Evolutionary conservation across 30 jellyfish, hydroid and myxozoan species (phyloP).

Genomic region (Catostylus mosaicus): DNA sequence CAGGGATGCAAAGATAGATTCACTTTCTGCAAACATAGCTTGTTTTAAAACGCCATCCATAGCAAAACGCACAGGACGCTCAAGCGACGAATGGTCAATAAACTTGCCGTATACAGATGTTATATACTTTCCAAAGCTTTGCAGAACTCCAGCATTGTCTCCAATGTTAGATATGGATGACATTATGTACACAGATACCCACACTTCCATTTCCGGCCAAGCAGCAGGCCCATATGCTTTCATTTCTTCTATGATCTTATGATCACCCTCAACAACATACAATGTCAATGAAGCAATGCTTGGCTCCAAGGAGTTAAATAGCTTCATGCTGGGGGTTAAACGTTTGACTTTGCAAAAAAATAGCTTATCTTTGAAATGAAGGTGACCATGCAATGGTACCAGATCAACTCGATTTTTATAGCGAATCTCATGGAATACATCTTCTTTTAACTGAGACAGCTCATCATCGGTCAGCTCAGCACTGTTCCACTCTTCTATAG

Average conservation of each 20-base stretch:
- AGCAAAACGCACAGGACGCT: not conserved
- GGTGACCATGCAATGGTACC: conserved; percentile 29
- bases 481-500: conserved; percentile 13
- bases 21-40: not conserved
- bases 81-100: not conserved
- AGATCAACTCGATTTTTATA: conserved; percentile 23
- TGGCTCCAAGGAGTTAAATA: not conserved
- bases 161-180: not conserved
- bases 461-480: conserved; percentile 26
- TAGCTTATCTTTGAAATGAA: conserved; percentile 28
- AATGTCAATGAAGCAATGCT: not conserved
- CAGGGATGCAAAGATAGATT: not conserved
- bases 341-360: conserved; percentile 12
- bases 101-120: not conserved
- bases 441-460: not conserved
- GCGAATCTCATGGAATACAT: not conserved
- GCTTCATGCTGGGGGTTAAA: not conserved
- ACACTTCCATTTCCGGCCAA: not conserved
- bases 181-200: not conserved
- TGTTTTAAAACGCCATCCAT: not conserved
- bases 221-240: not conserved
- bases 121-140: not conserved
- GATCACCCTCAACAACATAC: conserved; percentile 1
- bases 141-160: not conserved
- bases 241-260: conserved; percentile 14